Conservation (phyloP, 1,140 invertebrate genomes). For the Doryteuthis pealeii region DNA sequence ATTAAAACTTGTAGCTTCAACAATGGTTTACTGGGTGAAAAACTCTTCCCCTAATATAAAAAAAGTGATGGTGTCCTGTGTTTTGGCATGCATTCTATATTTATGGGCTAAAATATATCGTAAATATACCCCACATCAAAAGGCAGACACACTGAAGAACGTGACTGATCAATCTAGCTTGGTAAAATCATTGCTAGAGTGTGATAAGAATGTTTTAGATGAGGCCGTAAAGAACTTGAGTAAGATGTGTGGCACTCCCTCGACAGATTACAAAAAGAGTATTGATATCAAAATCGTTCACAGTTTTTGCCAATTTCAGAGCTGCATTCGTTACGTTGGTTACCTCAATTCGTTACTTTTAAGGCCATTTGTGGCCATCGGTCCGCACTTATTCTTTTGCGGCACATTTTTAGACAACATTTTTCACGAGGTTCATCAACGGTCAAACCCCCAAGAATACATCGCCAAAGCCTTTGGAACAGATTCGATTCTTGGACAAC, state of each 20-base stretch:
- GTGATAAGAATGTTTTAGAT: slow-evolving; percentile 5
- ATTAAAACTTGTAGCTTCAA: slow-evolving; percentile 68
- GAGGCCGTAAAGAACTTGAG: slow-evolving; percentile 32
- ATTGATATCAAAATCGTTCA: slow-evolving; percentile 42
- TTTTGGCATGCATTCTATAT: slow-evolving; percentile 41
- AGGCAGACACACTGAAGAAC: slow-evolving; percentile 2
- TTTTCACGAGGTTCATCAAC: slow-evolving; percentile 30
- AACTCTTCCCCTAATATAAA: slow-evolving; percentile 51
- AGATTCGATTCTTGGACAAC: slow-evolving; percentile 21
- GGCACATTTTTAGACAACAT: slow-evolving; percentile 52
- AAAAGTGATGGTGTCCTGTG: slow-evolving; percentile 31
- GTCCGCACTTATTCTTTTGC: slow-evolving; percentile 39
- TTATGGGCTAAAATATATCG: slow-evolving; percentile 30
- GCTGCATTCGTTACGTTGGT: slow-evolving; percentile 34
- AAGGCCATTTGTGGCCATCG: slow-evolving; percentile 29
- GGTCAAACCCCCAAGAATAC: slow-evolving; percentile 38
- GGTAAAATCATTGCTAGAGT: not conserved
- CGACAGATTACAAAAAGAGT: slow-evolving; percentile 33
- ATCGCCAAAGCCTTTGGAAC: slow-evolving; percentile 36
- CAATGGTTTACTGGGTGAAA: slow-evolving; percentile 71
- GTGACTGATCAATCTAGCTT: slow-evolving; percentile 6
- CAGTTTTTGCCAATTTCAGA: slow-evolving; percentile 49
- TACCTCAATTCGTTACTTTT: slow-evolving; percentile 49
- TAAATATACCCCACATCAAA: not conserved
- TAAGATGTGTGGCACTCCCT: slow-evolving; percentile 31